Evolutionary conservation across 1,140 invertebrate species (phyloP), one percentile per base, ranked within the genome.

Genomic region (Microplitis mediator): DNA sequence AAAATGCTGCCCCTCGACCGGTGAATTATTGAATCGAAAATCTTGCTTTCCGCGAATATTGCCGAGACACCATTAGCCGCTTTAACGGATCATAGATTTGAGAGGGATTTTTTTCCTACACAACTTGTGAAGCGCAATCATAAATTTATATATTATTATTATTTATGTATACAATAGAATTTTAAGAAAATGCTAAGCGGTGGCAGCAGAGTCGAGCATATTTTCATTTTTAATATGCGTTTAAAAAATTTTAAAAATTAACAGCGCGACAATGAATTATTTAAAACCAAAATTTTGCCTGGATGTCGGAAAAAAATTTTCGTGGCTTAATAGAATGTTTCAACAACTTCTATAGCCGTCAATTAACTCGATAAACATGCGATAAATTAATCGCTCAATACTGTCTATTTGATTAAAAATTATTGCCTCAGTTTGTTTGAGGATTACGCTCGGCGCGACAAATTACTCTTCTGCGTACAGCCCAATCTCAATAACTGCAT

Each of bases 351-450:
- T 23, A 23, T 1, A 5, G 4, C 14, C 35, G 62, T 64, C 62
- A 64, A 35, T 64, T 36, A 35, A 3, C 9, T 45, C 35, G 54
- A 68, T 66, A 45, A 45, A 75, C 70, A 73, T 58, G 61, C 77
- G 74, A 80, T 77, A 77, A 80, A 80, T 80, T 79, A 80, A 78
- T 80, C 76, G 65, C 74, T 72, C 61, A 69, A 72, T 68, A 67
- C 69, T 51, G 72, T 74, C 68, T 75, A 74, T 81, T 80, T 81
- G 79, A 81, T 81, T 80, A 75, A 79, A 81, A 81, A 80, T 80
- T 80, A 81, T 80, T 77, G 77, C 77, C 62, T 68, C 72, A 80
- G 76, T 80, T 80, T 79, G 39, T 80, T 77, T 64, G 67, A 70
- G 78, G 77, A 80, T 80, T 79, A 80, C 73, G 73, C 23, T 74